Conservation (phyloP, 1,140 invertebrate genomes). For the Euglossa dilemma region DNA sequence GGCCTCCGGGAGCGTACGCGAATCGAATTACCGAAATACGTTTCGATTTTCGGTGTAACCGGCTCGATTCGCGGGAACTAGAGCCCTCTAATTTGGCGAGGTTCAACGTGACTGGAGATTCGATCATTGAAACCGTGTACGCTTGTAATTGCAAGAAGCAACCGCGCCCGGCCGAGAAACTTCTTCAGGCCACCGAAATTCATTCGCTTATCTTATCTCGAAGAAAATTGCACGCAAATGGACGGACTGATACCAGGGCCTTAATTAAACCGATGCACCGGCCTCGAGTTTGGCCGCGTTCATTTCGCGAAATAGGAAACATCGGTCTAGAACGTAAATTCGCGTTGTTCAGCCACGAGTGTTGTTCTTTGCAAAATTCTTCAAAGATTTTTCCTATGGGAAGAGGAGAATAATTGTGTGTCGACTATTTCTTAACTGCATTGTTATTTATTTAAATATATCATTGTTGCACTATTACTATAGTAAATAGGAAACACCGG, state of each 20-base stretch:
- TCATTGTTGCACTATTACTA: too few relatives aligned
- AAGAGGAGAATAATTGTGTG: too few relatives aligned
- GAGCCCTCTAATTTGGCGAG: not conserved
- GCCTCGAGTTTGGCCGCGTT: constrained; percentile 12
- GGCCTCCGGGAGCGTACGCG: not conserved
- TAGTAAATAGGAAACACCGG: constrained; percentile 31
- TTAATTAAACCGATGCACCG: constrained; percentile 59
- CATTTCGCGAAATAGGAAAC: constrained; percentile 36
- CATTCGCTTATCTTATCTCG: constrained; percentile 45
- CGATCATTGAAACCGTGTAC: constrained; percentile 26
- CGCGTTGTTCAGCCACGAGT: not conserved
- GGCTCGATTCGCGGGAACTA: not conserved
- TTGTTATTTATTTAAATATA: too few relatives aligned
- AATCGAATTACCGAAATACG: not conserved
- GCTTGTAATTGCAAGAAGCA: constrained; percentile 27
- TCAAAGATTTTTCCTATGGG: too few relatives aligned
- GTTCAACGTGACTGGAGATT: not conserved
- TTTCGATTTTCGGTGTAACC: not conserved
- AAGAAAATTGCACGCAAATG: constrained; percentile 55
- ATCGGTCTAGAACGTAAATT: not conserved
- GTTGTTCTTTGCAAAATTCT: not conserved
- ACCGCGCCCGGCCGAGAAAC: not conserved
- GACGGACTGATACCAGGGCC: constrained; percentile 32
- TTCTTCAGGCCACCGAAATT: constrained; percentile 41
- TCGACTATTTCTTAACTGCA: too few relatives aligned